A percentile compares a stretch with the other conserved stretches of the same genome.
These are phyloP conservation scores for Agelastica alni DNA, from an alignment of 2,888 invertebrate genomes.

Conservation along the genomic window DNA sequence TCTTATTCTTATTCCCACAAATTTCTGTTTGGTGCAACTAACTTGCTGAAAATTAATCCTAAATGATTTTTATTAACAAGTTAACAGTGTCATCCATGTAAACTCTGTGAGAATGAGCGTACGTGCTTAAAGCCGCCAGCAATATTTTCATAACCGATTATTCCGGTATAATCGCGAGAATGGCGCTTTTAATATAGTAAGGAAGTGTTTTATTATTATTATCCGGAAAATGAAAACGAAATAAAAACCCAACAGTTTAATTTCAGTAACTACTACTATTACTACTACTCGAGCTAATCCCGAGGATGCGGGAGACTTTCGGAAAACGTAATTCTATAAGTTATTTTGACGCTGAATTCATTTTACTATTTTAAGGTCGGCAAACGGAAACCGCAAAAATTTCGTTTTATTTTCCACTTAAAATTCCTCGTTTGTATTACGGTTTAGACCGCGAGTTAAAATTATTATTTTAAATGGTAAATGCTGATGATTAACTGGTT, in stretches of 20 bases:
- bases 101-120: not conserved
- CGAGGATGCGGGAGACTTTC: not conserved
- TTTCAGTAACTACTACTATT: conserved; percentile 46
- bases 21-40: no score
- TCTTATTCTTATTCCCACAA: no score
- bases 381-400: not conserved
- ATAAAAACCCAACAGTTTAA: conserved; percentile 49
- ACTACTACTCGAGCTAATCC: conserved; percentile 28
- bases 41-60: no score
- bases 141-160: conserved; percentile 56
- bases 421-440: not conserved
- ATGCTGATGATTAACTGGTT: no score
- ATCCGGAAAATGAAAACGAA: conserved; percentile 44
- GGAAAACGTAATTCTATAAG: conserved; percentile 7
- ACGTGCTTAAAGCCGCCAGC: conserved; percentile 2
- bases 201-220: conserved; percentile 55
- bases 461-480: no score
- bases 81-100: no score
- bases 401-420: not conserved
- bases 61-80: no score
- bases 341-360: conserved; percentile 4
- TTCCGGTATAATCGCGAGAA: conserved; percentile 52
- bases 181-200: conserved; percentile 53
- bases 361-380: not conserved
- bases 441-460: no score